Percentiles rank a stretch among this genome's conserved stretches.
phyloP scores from a whole-genome alignment of 2,113 vertebrate species.

The Rhabdornis inornatus region DNA sequence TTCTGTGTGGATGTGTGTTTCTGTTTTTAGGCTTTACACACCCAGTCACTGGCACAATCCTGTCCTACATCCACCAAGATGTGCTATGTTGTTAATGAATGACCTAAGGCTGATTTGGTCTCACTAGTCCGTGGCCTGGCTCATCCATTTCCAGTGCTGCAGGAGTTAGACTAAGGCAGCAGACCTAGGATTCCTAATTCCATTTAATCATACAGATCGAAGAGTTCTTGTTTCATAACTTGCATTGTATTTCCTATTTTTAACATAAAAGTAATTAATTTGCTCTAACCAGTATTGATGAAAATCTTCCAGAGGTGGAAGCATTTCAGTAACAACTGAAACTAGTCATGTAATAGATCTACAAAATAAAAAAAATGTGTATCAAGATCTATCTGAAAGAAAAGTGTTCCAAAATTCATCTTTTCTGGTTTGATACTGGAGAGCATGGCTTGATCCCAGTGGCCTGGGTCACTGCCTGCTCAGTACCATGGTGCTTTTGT shows the following conservation, averaged over 20 bases:
- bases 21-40: neutral
- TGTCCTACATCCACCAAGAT: neutral
- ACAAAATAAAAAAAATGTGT: neutral
- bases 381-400: neutral
- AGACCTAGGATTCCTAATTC: neutral
- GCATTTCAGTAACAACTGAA: neutral
- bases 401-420: neutral
- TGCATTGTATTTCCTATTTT: neutral
- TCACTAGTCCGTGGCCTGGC: neutral
- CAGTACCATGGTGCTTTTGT: rapidly evolving
- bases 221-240: neutral
- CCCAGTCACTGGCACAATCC: neutral
- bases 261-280: neutral
- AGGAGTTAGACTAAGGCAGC: neutral
- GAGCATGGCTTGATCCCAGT: neutral
- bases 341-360: neutral
- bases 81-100: neutral
- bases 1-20: neutral
- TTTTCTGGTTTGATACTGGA: neutral
- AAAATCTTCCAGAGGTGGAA: neutral
- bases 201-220: neutral
- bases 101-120: neutral
- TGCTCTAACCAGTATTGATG: neutral
- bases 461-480: neutral
- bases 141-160: neutral